Base-by-base conservation (phyloP, 1,140 invertebrate genomes). In the Papilio aristodemus region DNA sequence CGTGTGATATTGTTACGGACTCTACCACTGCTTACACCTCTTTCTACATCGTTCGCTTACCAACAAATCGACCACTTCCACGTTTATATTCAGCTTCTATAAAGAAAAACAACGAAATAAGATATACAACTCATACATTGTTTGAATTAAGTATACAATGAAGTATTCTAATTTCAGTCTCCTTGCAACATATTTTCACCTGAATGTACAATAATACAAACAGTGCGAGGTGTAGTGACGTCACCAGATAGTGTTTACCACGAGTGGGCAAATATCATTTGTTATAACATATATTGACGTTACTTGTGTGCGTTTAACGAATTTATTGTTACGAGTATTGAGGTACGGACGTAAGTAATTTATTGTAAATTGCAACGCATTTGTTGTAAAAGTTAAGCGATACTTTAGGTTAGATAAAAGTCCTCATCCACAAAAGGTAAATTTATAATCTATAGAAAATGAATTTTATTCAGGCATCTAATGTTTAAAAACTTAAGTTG, bases 221-320 rank as follows among this genome's bases (percentile, higher is more conserved):
- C 27, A 50, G 46, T 50, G 27, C 27, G 27, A 22, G 8, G 19
- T 39, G 10, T 1, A 50, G 9, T 50, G 46, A 50, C 46, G 46
- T 50, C 46, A 50, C 19, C 46, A 54, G 22, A 54, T 25, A 22
- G 9, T 54, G 19, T 54, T 25, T 54, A 54, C 46, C 8, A 6
- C 17, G 19, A 54, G 46, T 13, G 46, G 22, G 19, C 46, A 54
- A 54, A 54, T 54, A 54, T 54, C 19, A 54, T 54, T 4, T 19
- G 17, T 25, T 54, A 39, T 13, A 46, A 13, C n/a, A 39, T 54
- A 17, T 50, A 50, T 54, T 54, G 14, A 17, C 17, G 46, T 54
- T 54, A 54, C 46, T 9, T 14, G 17, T 46, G 43, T 9, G 19
- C 22, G 22, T 54, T 54, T 32, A 54, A 54, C 11, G 46, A 54